Conservation (phyloP, 2,888 invertebrate species). For the Cheilosia soror region DNA sequence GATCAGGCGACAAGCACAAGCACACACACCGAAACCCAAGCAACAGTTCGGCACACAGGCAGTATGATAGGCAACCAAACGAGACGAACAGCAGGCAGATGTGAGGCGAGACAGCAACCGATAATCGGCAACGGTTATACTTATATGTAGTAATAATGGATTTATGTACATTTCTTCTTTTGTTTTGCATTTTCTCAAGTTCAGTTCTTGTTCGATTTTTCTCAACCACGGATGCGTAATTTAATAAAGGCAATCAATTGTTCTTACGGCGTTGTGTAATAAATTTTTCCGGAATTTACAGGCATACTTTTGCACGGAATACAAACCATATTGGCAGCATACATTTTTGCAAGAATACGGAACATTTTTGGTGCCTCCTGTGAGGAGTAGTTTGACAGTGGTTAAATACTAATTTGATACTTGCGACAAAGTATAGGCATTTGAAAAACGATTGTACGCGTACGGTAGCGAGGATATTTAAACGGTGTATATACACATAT, state of each 20-base stretch:
- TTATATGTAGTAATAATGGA: too few species aligned
- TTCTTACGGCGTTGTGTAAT: neutral
- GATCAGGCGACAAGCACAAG: neutral
- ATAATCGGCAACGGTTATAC: too few species aligned
- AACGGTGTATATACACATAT: neutral
- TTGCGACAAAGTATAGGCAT: neutral
- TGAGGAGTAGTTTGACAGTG: neutral
- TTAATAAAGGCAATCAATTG: neutral
- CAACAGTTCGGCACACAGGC: too few species aligned
- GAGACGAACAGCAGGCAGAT: too few species aligned
- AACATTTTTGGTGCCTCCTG: slow-evolving; percentile 13
- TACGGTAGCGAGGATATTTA: neutral
- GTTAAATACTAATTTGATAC: neutral
- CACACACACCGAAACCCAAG: too few species aligned
- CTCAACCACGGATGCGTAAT: neutral
- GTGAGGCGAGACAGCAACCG: neutral
- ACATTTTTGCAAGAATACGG: neutral
- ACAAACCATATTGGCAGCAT: too few species aligned
- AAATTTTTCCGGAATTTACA: neutral
- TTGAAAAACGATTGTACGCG: neutral
- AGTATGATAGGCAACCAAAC: too few species aligned
- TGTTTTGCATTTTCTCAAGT: too few species aligned
- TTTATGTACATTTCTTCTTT: too few species aligned
- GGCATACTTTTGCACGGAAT: too few species aligned
- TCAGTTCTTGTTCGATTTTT: neutral